These are phyloP conservation scores for Sycobia sp. DNA, from an alignment of 1,140 invertebrate species.

Conservation along the genomic window DNA sequence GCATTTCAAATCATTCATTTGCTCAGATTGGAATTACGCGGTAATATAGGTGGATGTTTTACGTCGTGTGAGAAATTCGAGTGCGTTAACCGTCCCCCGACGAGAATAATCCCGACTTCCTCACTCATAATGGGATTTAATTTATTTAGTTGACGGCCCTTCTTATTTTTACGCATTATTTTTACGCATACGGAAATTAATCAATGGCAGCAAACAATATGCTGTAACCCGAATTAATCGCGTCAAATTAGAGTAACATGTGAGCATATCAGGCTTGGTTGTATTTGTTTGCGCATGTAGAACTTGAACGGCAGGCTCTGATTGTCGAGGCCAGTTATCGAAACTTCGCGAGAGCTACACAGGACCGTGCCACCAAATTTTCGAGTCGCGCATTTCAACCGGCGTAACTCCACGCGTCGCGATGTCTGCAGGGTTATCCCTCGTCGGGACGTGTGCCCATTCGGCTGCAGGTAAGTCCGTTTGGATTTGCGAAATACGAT, in stretches of 20 bases:
- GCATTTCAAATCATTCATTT: background rate
- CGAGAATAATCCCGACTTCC: background rate
- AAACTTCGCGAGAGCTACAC: background rate
- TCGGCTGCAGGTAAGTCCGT: no score
- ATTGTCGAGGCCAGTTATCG: background rate
- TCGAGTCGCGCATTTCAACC: background rate
- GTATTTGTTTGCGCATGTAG: no score
- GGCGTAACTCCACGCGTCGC: background rate
- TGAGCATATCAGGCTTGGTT: no score
- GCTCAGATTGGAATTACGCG: background rate
- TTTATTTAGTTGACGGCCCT: background rate
- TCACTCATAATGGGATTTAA: background rate
- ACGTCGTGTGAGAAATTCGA: background rate
- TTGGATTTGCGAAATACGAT: background rate
- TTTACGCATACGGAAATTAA: background rate
- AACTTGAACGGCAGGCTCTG: background rate
- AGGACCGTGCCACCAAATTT: background rate
- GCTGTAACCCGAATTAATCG: background rate
- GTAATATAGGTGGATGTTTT: no score
- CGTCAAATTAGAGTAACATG: background rate
- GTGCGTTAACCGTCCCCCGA: background rate
- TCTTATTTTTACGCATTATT: background rate
- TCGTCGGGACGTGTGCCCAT: no score
- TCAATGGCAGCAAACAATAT: background rate
- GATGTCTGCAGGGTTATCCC: no score